Evolutionary conservation across 2,797 vertebrate species (phyloP).

Genomic region (Ceryle rudis): DNA sequence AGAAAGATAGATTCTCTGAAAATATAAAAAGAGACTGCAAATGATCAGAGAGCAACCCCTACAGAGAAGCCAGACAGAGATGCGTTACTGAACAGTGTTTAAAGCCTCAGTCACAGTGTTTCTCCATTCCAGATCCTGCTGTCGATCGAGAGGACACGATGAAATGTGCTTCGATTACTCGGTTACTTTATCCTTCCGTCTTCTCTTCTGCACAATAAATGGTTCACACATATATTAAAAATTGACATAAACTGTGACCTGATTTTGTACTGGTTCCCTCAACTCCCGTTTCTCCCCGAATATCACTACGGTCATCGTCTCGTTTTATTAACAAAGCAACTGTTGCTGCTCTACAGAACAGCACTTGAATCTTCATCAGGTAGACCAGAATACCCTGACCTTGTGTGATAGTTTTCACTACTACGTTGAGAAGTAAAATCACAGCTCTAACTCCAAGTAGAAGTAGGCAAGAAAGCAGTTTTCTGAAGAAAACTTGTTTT

Average conservation of each 20-base stretch:
- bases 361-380: background rate
- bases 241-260: background rate
- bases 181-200: background rate
- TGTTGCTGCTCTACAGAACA: background rate
- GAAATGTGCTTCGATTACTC: background rate
- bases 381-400: background rate
- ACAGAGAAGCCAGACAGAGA: slow-evolving; percentile 26
- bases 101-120: background rate
- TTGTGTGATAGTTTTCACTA: background rate
- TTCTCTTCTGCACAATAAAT: background rate
- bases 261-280: background rate
- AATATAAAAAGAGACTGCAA: slow-evolving; percentile 30
- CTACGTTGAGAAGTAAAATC: background rate
- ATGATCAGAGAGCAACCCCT: background rate
- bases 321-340: background rate
- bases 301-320: background rate
- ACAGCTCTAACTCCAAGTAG: background rate
- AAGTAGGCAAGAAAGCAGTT: slow-evolving; percentile 10
- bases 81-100: background rate
- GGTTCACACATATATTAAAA: background rate
- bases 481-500: background rate
- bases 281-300: background rate
- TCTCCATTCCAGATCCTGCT: slow-evolving; percentile 3
- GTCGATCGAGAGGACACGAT: background rate
- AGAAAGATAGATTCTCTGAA: slow-evolving; percentile 45